Percentiles rank a stretch among this genome's conserved stretches.
phyloP scores from a whole-genome alignment of 2,888 invertebrate species.

The Tholera decimalis region DNA sequence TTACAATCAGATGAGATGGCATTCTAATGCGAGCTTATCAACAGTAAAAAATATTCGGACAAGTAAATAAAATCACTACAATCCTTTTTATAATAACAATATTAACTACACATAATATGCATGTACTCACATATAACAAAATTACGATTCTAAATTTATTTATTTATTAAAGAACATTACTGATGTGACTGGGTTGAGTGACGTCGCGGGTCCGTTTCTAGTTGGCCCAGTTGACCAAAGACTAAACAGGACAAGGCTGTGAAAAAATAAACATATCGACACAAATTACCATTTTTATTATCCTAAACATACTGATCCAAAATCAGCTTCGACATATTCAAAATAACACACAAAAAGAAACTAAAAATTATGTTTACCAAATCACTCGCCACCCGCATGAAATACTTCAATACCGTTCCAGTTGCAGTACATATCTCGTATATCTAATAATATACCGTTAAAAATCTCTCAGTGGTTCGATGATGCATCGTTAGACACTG shows the following conservation, averaged over 20 bases:
- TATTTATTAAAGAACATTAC: no score
- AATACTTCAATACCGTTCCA: slow-evolving; percentile 37
- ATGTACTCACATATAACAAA: no score
- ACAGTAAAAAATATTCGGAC: no score
- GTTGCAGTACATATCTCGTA: slow-evolving; percentile 40
- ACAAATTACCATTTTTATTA: neutral
- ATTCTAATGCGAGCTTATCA: no score
- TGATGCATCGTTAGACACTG: slow-evolving; percentile 74
- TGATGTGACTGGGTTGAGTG: no score
- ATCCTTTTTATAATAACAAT: no score
- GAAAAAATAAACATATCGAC: neutral
- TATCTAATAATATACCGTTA: slow-evolving; percentile 62
- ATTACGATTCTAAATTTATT: no score
- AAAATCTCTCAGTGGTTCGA: slow-evolving; percentile 71
- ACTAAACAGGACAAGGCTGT: neutral
- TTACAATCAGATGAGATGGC: no score
- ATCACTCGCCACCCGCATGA: neutral
- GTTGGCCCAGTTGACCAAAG: no score
- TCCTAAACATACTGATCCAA: neutral
- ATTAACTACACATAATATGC: no score
- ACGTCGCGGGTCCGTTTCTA: no score
- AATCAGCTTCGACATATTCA: neutral
- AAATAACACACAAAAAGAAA: neutral
- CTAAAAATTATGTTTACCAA: slow-evolving; percentile 6
- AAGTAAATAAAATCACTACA: no score